A percentile compares a stretch with the other conserved stretches of the same genome.
phyloP scores from a whole-genome alignment of 2,888 invertebrate genomes.

The Congeria kusceri region DNA sequence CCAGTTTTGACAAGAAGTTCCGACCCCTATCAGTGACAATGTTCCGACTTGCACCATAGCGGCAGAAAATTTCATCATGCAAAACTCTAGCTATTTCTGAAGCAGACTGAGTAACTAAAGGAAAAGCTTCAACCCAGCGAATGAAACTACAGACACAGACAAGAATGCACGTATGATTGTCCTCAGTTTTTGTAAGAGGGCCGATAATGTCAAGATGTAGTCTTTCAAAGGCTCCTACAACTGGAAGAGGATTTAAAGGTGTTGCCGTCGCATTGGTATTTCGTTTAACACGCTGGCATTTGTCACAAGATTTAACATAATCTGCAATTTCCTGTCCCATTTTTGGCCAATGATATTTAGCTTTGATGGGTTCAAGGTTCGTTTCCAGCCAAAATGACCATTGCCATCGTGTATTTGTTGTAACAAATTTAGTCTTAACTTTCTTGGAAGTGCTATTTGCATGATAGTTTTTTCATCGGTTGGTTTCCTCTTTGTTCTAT shows the following conservation, averaged over 20 bases:
- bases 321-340: conserved; percentile 42
- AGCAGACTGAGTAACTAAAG: conserved; percentile 38
- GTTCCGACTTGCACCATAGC: conserved; percentile 43
- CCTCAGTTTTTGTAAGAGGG: conserved; percentile 32
- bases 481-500: conserved; percentile 15
- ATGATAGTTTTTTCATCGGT: conserved; percentile 20
- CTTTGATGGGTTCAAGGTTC: background rate
- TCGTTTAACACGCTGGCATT: conserved; percentile 46
- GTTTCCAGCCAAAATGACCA: background rate
- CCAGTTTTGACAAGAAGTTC: conserved; percentile 42
- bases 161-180: conserved; percentile 49
- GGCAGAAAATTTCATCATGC: conserved; percentile 51
- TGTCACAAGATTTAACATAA: conserved; percentile 49
- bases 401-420: background rate
- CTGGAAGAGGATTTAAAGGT: conserved; percentile 37
- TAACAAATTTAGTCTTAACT: conserved; percentile 18
- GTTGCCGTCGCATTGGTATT: conserved; percentile 8
- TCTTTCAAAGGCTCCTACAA: conserved; percentile 29
- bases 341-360: conserved; percentile 5
- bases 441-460: conserved; percentile 31
- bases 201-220: conserved; percentile 34
- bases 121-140: conserved; percentile 51
- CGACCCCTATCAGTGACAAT: conserved; percentile 51
- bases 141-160: conserved; percentile 45
- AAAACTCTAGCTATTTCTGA: conserved; percentile 42